phyloP scores from a whole-genome alignment of 2,113 vertebrate genomes.

The Lophotis ruficrista region DNA sequence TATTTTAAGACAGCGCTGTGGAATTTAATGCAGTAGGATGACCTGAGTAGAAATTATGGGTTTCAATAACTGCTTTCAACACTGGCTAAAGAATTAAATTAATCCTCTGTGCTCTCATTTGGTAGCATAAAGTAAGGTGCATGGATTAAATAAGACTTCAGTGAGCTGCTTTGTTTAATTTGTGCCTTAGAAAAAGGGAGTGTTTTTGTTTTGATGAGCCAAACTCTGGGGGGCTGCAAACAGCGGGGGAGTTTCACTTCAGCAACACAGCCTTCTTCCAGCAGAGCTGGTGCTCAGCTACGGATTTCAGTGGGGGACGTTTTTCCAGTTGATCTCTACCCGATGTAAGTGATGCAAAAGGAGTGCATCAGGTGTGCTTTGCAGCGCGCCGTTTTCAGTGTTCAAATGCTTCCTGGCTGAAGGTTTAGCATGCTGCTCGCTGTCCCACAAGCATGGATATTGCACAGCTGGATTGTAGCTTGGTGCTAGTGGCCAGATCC shows the following conservation, averaged over 20 bases:
- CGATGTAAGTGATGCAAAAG: not conserved
- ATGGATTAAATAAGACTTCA: constrained; percentile 8
- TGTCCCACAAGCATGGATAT: not conserved
- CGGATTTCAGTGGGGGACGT: accelerated
- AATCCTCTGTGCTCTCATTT: constrained; percentile 57
- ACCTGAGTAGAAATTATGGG: constrained; percentile 43
- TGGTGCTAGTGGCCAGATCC: too few species aligned
- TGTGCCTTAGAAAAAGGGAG: not conserved
- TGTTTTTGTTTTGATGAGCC: not conserved
- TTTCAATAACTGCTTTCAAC: constrained; percentile 58
- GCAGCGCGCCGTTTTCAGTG: not conserved
- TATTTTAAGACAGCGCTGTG: constrained; percentile 9
- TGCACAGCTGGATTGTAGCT: not conserved
- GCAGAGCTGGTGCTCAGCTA: not conserved
- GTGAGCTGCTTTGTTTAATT: constrained; percentile 31
- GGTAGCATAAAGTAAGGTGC: constrained; percentile 15
- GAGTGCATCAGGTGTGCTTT: not conserved
- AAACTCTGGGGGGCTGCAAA: not conserved
- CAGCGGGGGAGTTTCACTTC: not conserved
- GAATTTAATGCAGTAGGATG: constrained; percentile 58
- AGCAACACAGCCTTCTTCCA: not conserved
- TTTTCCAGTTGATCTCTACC: not conserved
- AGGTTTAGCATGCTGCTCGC: accelerated
- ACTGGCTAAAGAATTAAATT: constrained; percentile 55
- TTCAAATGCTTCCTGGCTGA: not conserved